phyloP scores from a whole-genome alignment of 2,888 invertebrate genomes.

The Watsonalla binaria region DNA sequence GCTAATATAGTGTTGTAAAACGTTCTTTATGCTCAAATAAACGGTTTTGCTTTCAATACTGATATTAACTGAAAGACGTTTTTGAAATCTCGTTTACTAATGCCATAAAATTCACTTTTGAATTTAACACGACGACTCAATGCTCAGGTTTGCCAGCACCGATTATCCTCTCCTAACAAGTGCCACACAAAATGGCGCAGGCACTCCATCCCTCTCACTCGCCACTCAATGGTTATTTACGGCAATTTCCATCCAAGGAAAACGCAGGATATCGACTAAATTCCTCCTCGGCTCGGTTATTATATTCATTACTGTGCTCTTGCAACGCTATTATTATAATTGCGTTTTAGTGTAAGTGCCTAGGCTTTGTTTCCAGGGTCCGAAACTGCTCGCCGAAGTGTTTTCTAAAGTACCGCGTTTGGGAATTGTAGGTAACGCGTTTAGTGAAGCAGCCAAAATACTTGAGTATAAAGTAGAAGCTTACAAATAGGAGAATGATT shows the following conservation, averaged over 20 bases:
- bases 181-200: slow-evolving; percentile 36
- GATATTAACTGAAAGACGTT: too few relatives aligned
- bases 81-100: slow-evolving; percentile 1
- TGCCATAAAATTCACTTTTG: slow-evolving; percentile 20
- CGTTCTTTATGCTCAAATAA: too few relatives aligned
- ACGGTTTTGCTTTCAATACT: too few relatives aligned
- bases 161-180: slow-evolving; percentile 44
- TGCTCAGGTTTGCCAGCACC: slow-evolving; percentile 18
- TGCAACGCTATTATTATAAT: neutral
- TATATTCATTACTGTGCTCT: slow-evolving; percentile 1
- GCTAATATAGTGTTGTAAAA: too few relatives aligned
- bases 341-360: neutral
- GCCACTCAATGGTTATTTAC: slow-evolving; percentile 48
- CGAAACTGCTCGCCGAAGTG: neutral
- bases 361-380: neutral
- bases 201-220: slow-evolving; percentile 22
- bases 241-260: slow-evolving; percentile 38
- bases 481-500: too few relatives aligned
- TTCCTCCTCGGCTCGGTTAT: neutral
- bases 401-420: too few relatives aligned
- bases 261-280: slow-evolving; percentile 11
- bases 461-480: too few relatives aligned
- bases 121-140: slow-evolving; percentile 13
- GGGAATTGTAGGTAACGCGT: too few relatives aligned
- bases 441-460: too few relatives aligned